A percentile compares a stretch with the other conserved stretches of the same genome.
These are phyloP conservation scores for Lordiphosa andalusiaca DNA, from an alignment of 2,888 invertebrate species.

Conservation along the genomic window DNA sequence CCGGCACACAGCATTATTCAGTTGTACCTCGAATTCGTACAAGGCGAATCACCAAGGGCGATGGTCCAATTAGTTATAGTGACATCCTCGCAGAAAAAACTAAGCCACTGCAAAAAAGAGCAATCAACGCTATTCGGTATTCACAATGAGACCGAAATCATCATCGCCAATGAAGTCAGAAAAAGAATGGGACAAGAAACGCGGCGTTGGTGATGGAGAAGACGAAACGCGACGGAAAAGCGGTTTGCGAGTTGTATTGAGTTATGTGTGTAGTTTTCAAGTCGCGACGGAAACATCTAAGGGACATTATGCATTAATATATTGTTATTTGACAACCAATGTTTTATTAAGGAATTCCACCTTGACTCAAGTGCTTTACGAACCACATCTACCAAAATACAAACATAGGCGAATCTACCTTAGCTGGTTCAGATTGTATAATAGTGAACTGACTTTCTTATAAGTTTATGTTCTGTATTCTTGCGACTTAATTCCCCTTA, in stretches of 20 bases:
- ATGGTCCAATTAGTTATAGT: constrained; percentile 61
- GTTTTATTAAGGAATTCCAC: no score
- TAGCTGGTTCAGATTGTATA: no score
- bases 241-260: not conserved
- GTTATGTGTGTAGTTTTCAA: not conserved
- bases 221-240: constrained; percentile 6
- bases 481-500: no score
- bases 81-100: constrained; percentile 49
- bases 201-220: constrained; percentile 6
- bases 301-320: no score
- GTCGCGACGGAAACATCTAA: not conserved
- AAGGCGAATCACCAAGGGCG: constrained; percentile 27
- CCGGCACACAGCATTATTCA: constrained; percentile 15
- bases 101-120: constrained; percentile 31
- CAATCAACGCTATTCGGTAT: constrained; percentile 28
- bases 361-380: no score
- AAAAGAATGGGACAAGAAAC: constrained; percentile 3
- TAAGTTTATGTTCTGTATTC: no score
- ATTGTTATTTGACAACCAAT: no score
- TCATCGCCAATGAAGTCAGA: constrained; percentile 4
- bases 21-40: constrained; percentile 29
- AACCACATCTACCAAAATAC: no score
- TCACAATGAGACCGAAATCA: constrained; percentile 16
- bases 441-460: no score
- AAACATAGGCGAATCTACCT: no score